phyloP scores from a whole-genome alignment of 2,113 vertebrate genomes.

The Saccopteryx bilineata region DNA sequence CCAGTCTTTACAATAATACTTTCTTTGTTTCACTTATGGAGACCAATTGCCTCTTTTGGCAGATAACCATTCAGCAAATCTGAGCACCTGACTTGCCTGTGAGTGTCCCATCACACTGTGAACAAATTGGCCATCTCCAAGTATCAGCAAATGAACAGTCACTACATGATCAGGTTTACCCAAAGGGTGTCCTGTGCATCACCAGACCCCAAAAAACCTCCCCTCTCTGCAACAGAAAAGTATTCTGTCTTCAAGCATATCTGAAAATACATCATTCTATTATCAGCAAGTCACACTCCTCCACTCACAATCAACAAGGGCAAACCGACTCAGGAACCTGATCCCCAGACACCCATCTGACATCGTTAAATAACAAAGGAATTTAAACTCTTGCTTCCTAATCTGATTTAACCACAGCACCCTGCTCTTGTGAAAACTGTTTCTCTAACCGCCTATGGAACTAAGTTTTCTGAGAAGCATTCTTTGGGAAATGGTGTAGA shows the following conservation, averaged over 20 bases:
- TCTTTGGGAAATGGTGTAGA: background rate
- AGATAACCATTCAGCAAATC: background rate
- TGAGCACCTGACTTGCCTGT: background rate
- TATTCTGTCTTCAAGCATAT: background rate
- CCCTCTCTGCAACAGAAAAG: background rate
- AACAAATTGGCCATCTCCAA: background rate
- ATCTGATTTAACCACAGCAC: background rate
- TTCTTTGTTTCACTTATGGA: background rate
- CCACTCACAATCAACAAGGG: background rate
- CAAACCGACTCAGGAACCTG: background rate
- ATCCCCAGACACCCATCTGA: background rate
- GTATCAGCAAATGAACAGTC: background rate
- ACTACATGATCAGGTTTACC: background rate
- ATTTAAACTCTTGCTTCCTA: background rate
- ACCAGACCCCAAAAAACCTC: background rate
- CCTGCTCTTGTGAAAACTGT: background rate
- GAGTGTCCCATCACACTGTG: background rate
- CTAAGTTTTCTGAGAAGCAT: constrained; percentile 31
- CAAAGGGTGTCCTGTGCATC: background rate
- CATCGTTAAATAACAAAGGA: background rate
- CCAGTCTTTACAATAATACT: background rate
- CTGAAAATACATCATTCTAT: background rate
- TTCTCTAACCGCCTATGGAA: background rate
- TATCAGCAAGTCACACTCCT: background rate
- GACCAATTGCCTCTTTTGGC: background rate